Conservation (phyloP, 2,888 invertebrate species). For the Adelognathus sp. region DNA sequence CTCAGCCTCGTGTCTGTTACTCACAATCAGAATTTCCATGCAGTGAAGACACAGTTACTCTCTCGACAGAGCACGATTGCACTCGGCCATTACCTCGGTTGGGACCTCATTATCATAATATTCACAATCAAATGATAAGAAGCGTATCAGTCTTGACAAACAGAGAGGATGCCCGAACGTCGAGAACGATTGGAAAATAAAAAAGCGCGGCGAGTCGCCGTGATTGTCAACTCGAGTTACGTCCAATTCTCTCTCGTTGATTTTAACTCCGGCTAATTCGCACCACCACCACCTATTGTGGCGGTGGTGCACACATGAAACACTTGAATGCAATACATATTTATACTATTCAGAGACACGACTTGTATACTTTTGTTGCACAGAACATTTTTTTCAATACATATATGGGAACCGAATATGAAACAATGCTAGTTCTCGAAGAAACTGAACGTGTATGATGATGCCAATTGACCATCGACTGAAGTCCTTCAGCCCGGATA, state of each 20-base stretch:
- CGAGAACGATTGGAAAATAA: not conserved
- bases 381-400: no score
- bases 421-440: no score
- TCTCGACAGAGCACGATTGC: not conserved
- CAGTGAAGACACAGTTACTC: not conserved
- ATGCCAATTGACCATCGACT: no score
- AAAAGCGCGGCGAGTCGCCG: slow-evolving; percentile 41
- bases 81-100: not conserved
- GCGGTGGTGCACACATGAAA: slow-evolving; percentile 9
- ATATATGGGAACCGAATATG: no score
- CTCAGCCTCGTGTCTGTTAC: slow-evolving; percentile 1
- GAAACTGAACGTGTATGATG: no score
- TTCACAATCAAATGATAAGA: slow-evolving; percentile 9
- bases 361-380: no score
- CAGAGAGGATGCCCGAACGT: not conserved
- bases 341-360: slow-evolving; percentile 47
- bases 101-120: slow-evolving; percentile 16
- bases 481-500: no score
- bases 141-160: not conserved
- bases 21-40: not conserved
- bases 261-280: slow-evolving; percentile 75
- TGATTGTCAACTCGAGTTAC: slow-evolving; percentile 66
- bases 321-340: slow-evolving; percentile 28
- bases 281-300: no score
- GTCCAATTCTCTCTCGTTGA: slow-evolving; percentile 75